Evolutionary conservation across 2,797 vertebrate genomes (phyloP), one percentile per base, ranked within the genome.

Genomic region (Chromis chromis): DNA sequence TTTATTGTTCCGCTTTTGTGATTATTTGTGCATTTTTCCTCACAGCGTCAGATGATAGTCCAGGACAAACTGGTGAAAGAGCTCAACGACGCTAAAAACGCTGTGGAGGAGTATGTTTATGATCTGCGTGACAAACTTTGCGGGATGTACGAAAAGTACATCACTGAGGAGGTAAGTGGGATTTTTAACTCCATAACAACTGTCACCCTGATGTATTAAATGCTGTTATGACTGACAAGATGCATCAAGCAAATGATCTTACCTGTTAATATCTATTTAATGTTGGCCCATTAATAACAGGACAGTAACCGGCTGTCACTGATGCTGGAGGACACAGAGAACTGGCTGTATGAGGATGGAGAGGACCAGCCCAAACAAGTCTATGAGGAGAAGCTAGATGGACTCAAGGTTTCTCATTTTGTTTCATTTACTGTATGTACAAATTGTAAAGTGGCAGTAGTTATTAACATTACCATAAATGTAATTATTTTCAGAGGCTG

Each of bases 61-160:
- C 97, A 98, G 90, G 97, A 98, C 88, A 98, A 97, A 76, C 89
- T 97, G 73, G 97, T 98, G 87, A 98, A 98, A 79, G 97, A 98
- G 86, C 87, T 94, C 74, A 98, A 97, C 24, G 97, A 98, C 78
- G 96, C 97, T 8, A 98, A 98, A 91, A 98, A 98, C 76, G 95
- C 95, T 31, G 97, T 98, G 81, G 97, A 98, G 89, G 97, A 98
- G 67, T 98, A 97, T 10, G 97, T 98, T 0, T 98, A 98, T 17
- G 97, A 98, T 55, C 94, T 98, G 74, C 93, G 97, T 87, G 96
- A 97, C 90, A 97, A 96, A 82, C 92, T 98, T 2, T 96, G 95
- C 60, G 95, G 96, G 19, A 88, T 96, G 79, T 98, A 96, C 79
- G 96, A 96, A 81, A 97, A 96, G 80, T 97, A 95, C 50, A 94